These are phyloP conservation scores for Campylorhamphus procurvoides DNA, from an alignment of 2,113 vertebrate genomes.

Conservation along the genomic window DNA sequence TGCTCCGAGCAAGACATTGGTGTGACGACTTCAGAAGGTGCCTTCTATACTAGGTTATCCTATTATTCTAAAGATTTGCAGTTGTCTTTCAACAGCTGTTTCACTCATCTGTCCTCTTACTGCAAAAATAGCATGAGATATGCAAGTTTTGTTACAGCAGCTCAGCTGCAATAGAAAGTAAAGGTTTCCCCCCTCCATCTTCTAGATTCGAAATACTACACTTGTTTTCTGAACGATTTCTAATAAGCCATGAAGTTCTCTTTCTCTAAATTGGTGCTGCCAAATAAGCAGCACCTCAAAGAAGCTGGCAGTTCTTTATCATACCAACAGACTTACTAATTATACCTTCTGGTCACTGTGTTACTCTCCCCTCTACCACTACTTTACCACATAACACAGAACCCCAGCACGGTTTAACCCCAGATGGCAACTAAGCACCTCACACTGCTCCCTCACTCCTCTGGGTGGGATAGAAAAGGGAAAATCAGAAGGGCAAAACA, in stretches of 20 bases:
- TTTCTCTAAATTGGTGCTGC: neutral
- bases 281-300: neutral
- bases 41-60: neutral
- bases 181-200: neutral
- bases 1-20: neutral
- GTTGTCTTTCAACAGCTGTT: neutral
- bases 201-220: neutral
- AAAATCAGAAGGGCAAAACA: neutral
- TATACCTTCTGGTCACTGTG: neutral
- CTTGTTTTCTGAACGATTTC: neutral
- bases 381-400: neutral
- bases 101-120: neutral
- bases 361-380: neutral
- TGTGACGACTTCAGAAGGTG: neutral
- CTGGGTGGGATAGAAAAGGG: fast-evolving
- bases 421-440: neutral
- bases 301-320: neutral
- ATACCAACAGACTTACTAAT: neutral
- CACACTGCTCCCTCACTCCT: fast-evolving
- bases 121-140: neutral
- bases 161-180: neutral
- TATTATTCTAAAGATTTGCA: neutral
- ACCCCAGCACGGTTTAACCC: neutral
- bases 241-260: neutral
- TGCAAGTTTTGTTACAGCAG: neutral